Evolutionary conservation across 2,797 vertebrate species (phyloP).

Genomic region (Hoplostethus atlanticus): DNA sequence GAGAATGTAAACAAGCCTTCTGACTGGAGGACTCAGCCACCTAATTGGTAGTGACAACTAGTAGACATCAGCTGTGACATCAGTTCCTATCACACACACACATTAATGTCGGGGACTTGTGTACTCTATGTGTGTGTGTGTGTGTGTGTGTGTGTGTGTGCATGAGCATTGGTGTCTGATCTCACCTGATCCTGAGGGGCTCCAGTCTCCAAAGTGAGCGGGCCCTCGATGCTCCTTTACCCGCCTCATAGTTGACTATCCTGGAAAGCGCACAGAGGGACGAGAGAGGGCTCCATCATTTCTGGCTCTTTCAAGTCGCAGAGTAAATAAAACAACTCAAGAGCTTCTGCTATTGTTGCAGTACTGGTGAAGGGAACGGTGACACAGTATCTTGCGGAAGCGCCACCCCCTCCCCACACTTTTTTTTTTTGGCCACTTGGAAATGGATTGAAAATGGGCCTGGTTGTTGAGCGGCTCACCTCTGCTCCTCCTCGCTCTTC

Average conservation of each 20-base stretch:
- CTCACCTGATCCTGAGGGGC: conserved; percentile 97
- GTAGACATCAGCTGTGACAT: conserved; percentile 3
- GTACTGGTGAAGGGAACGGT: background rate
- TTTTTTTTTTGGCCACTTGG: background rate
- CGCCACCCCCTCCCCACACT: too few relatives aligned
- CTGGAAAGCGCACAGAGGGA: conserved; percentile 78
- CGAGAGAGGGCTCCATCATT: background rate
- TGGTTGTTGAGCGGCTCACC: conserved; percentile 77
- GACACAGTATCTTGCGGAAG: background rate
- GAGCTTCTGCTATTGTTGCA: background rate
- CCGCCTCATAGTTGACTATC: conserved; percentile 94
- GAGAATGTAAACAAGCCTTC: conserved; percentile 36
- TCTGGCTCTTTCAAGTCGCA: conserved; percentile 18
- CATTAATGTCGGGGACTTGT: conserved; percentile 1
- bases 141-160: conserved; percentile 1
- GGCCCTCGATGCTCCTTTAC: conserved; percentile 91
- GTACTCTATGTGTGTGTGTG: conserved; percentile 1
- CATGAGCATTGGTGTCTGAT: conserved; percentile 14
- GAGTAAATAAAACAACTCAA: conserved; percentile 4
- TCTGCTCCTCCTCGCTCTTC: conserved; percentile 90
- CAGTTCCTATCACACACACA: background rate
- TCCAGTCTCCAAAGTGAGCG: conserved; percentile 98
- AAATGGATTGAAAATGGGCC: too few relatives aligned
- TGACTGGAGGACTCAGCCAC: conserved; percentile 20
- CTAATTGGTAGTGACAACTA: conserved; percentile 59